Conservation (phyloP, 2,888 invertebrate genomes). For the Rhingia campestris region DNA sequence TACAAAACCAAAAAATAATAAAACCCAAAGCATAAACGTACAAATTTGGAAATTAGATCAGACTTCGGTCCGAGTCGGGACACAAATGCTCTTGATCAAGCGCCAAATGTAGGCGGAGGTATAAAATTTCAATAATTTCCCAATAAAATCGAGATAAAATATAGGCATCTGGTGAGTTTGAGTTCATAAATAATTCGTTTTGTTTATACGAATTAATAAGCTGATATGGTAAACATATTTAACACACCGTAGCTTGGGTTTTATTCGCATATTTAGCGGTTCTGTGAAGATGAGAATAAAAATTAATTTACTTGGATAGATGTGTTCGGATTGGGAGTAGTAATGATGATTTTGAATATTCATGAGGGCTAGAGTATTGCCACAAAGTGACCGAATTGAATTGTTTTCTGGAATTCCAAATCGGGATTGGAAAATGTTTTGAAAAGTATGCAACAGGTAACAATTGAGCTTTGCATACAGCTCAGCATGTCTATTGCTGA, state of each 20-base stretch:
- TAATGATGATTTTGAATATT: too few species aligned
- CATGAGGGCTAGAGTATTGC: too few species aligned
- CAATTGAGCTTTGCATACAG: too few species aligned
- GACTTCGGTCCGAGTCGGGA: background rate
- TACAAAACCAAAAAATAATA: background rate
- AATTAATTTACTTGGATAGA: background rate
- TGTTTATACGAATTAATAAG: slow-evolving; percentile 38
- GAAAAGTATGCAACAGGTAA: too few species aligned
- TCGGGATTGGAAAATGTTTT: too few species aligned
- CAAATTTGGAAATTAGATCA: slow-evolving; percentile 54
- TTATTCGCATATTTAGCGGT: slow-evolving; percentile 5
- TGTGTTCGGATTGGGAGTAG: too few species aligned
- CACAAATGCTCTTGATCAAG: slow-evolving; percentile 10
- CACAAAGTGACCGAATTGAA: too few species aligned
- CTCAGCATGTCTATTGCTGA: too few species aligned
- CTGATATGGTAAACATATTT: slow-evolving; percentile 35
- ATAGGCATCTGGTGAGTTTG: background rate
- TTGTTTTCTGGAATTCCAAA: too few species aligned
- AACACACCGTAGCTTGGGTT: slow-evolving; percentile 7
- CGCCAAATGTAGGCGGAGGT: slow-evolving; percentile 58
- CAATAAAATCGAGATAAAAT: slow-evolving; percentile 38
- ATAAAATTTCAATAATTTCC: slow-evolving; percentile 49
- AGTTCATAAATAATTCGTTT: slow-evolving; percentile 26
- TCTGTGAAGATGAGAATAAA: background rate
- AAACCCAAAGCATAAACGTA: slow-evolving; percentile 6